Percentiles rank a stretch among this genome's conserved stretches.
Conservation (phyloP, 2,113 vertebrate species). For the Oryzias woworae region DNA sequence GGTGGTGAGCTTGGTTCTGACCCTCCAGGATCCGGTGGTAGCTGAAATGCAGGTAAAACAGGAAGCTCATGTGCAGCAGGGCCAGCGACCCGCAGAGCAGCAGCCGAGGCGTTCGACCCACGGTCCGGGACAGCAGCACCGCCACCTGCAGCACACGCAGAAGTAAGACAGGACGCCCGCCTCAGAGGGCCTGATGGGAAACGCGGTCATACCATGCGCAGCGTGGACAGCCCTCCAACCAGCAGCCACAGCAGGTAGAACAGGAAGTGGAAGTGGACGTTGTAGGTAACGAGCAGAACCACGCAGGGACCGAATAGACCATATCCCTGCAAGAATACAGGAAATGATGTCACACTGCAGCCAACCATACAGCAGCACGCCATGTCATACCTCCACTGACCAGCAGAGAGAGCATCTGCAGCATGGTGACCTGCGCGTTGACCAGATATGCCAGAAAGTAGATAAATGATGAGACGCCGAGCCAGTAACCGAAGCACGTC, state of each 20-base stretch:
- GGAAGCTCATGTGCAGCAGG: conserved; percentile 93
- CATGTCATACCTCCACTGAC: conserved; percentile 60
- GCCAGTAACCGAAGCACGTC: conserved; percentile 98
- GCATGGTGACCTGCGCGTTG: conserved; percentile 97
- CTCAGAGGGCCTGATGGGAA: conserved; percentile 13
- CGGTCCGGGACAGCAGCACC: conserved; percentile 89
- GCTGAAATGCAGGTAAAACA: conserved; percentile 96
- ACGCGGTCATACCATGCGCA: conserved; percentile 87
- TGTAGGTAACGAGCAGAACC: conserved; percentile 93
- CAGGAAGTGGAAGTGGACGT: conserved; percentile 95
- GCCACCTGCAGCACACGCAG: conserved; percentile 79
- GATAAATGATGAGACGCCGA: conserved; percentile 92
- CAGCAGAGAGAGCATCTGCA: conserved; percentile 94
- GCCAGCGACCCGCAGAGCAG: conserved; percentile 89
- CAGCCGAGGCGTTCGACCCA: conserved; percentile 91
- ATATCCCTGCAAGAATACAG: conserved; percentile 83
- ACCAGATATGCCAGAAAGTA: conserved; percentile 96
- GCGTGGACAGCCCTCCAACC: conserved; percentile 90
- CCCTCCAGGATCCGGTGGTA: conserved; percentile 93
- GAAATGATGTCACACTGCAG: conserved; percentile 2
- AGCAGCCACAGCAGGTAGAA: conserved; percentile 95
- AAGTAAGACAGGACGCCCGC: not conserved
- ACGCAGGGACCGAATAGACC: conserved; percentile 96
- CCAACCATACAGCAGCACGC: no score
- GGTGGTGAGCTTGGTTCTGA: not conserved